Evolutionary conservation across 2,113 vertebrate genomes (phyloP), one percentile per base, ranked within the genome.

Genomic region (Mesocricetus auratus): DNA sequence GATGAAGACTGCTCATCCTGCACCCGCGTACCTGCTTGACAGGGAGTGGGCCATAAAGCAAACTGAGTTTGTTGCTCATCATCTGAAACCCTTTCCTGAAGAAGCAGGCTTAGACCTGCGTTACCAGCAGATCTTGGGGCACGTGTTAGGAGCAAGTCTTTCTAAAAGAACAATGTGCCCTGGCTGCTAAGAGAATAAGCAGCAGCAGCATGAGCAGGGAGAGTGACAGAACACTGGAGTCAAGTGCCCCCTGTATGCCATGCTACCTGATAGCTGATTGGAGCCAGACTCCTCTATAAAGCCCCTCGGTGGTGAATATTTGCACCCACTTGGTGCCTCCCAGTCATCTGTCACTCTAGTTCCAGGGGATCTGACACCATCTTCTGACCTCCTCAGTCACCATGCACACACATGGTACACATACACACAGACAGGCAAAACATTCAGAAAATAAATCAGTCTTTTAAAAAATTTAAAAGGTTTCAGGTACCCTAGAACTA

Each of bases 211-310:
- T 13, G 4, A 81, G 74, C 11, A 31, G 87, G 36, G 68, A 69
- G 24, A 29, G 11, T 17, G 10, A 45, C 0, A 1, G 50, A 50
- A 33, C 47, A 0, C 1, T 29, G 91, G 0, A 50, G 17, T 47
- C 83, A 66, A 58, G 73, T 1, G 0, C 13, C 39, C 53, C 10
- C 21, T 89, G 12, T 24, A 39, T 31, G 58, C 29, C 3, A 3
- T 1, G 16, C 36, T 47, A 0, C 47, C 62, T 50, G 79, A 50
- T 0, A 69, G 42, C 91, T 91, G 56, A 56, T 81, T n/a, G 21
- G 45, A 87, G 24, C 50, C 16, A 2, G 75, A 15, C 29, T 85
- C 36, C 31, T 42, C 42, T 58, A 8, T 24, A 36, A 93, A 45
- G 47, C 17, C 36, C 42, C 33, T 39, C 56, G 53, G 6, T 33